Evolutionary conservation across 2,888 invertebrate genomes (phyloP).

Genomic region (Candidula unifasciata): DNA sequence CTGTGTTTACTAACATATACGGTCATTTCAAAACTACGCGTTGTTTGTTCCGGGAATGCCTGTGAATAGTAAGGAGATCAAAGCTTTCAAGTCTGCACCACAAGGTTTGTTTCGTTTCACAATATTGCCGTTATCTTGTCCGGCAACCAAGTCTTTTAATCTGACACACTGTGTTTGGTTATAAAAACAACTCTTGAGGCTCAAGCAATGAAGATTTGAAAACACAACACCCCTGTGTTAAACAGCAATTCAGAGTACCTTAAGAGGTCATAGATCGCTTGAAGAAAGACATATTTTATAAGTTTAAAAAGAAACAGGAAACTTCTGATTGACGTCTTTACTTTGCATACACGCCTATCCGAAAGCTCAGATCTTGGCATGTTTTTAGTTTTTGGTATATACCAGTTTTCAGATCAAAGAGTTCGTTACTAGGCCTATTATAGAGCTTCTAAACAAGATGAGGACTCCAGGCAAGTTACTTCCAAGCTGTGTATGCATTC

Average conservation of each 20-base stretch:
- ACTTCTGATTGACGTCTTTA: neutral
- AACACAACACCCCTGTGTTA: neutral
- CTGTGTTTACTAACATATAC: neutral
- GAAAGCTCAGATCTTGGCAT: neutral
- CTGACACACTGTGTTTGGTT: neutral
- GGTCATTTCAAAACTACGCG: neutral
- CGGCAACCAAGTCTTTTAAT: neutral
- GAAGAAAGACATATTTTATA: neutral
- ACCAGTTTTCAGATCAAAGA: slow-evolving; percentile 26
- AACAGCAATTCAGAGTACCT: slow-evolving; percentile 6
- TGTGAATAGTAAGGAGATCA: neutral
- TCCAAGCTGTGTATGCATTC: neutral
- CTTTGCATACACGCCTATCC: slow-evolving; percentile 4
- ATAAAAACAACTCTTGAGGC: neutral
- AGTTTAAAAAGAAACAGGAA: neutral
- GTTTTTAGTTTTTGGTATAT: slow-evolving; percentile 12
- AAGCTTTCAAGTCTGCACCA: neutral
- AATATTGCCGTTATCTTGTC: slow-evolving; percentile 21
- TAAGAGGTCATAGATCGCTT: neutral
- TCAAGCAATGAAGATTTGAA: neutral
- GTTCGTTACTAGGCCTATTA: neutral
- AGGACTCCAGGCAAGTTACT: slow-evolving; percentile 1
- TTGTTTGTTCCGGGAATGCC: neutral
- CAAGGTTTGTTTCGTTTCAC: neutral
- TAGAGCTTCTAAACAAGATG: slow-evolving; percentile 22